Base-by-base conservation (phyloP, 2,113 vertebrate genomes). In the Variabilichromis moorii region DNA sequence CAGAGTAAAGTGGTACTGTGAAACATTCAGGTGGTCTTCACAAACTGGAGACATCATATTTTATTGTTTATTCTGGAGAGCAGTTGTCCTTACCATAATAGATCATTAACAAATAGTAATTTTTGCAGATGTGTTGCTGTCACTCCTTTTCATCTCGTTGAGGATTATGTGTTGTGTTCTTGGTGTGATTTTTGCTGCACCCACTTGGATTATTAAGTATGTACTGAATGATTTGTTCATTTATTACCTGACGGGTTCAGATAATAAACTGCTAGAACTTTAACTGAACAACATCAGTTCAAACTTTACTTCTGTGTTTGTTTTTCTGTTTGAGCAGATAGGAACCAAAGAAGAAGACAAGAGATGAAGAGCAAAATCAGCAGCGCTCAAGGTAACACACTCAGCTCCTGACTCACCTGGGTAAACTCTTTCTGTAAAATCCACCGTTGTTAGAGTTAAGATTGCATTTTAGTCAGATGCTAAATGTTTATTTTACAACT, bases 311-410 rank as follows among this genome's bases (percentile, higher is more conserved):
- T 26, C 21, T 10, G 68, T 79, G 17, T 82, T 71, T 59, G 5
- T 16, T 83, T 84, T 84, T 21, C 50, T 87, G 8, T 83, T 4
- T 86, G 21, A 57, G 31, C 24, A 87, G 89, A 91, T 79, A 21
- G 54, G 2, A 80, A 80, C 35, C 28, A 80, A 87, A 88, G 63
- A 88, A 79, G 80, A 87, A 73, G 68, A 85, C 7, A 17, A 84
- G 86, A 81, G 35, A 94, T 95, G 94, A 95, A 94, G 87, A 95
- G 93, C 87, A 95, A 94, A 90, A 83, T 89, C 37, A 90, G 88
- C 89, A 92, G 90, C 16, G 59, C 86, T 84, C 91, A 92, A 92
- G 92, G 94, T 94, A 87, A 71, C 53, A 14, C 28, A 57, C 12
- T 26, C 66, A 71, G 28, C 63, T 79, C 71, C 71, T 50, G 42